Evolutionary conservation across 2,797 vertebrate genomes (phyloP).

Genomic region (Arctocebus calabarensis): DNA sequence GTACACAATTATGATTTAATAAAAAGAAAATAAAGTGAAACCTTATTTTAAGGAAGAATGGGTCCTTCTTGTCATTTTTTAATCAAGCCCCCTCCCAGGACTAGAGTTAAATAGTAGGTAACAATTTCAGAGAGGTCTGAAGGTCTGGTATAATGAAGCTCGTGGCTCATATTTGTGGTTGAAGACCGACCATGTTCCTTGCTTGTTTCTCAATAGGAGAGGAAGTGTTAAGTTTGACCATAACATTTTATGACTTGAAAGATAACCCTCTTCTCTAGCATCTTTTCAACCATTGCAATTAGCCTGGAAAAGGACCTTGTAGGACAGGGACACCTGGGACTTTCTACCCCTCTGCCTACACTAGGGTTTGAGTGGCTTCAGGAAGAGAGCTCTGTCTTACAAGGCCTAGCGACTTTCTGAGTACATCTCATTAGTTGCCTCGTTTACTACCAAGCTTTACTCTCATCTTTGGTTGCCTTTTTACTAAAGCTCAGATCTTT

Average conservation of each 20-base stretch:
- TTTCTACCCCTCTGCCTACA: no score
- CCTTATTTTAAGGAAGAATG: neutral
- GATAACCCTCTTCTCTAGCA: neutral
- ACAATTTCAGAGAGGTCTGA: neutral
- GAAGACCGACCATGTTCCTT: neutral
- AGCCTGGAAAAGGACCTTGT: neutral
- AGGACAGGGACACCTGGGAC: neutral
- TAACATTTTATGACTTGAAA: neutral
- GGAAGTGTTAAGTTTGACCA: neutral
- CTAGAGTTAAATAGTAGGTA: neutral
- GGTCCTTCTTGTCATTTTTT: neutral
- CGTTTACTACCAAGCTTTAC: neutral
- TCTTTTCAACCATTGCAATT: neutral
- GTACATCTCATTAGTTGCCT: neutral
- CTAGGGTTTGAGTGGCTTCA: neutral
- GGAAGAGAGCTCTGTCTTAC: neutral
- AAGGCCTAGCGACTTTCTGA: neutral
- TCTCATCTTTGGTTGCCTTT: neutral
- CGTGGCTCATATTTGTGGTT: neutral
- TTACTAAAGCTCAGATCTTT: constrained; percentile 43
- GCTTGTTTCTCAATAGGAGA: neutral
- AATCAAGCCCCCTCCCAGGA: neutral
- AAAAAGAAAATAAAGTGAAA: neutral
- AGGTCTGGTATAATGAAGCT: neutral
- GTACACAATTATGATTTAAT: no score